Base-by-base conservation (phyloP, 2,888 invertebrate genomes). In the Himalopsyche japonica region DNA sequence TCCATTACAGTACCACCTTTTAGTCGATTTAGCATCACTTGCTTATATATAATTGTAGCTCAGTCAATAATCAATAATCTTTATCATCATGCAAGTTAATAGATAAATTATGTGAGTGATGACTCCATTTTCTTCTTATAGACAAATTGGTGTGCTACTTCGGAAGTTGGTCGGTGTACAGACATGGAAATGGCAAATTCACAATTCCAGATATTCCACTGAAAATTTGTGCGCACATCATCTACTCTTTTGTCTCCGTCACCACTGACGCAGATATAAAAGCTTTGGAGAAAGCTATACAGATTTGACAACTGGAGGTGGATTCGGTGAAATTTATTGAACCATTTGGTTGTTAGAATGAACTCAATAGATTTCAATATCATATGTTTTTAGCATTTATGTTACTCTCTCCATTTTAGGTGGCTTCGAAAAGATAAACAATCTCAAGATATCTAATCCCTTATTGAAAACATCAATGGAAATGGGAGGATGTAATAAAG, bases 201-300 rank as follows among this genome's bases (percentile, higher is more conserved):
- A 89, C 90, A 0, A 89, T 92, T 1, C 88, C 89, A 76, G 84
- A 91, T 84, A 91, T 93, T 83, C 90, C 92, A 80, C 90, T 93
- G 0, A 88, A 79, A 20, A 88, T 86, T 7, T 86, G 85, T 32
- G 96, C 96, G 0, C 96, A 97, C 88, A 83, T 95, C 76, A 93
- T 96, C 15, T 97, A 96, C 88, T 90, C 95, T 0, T 97, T 97
- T 88, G 93, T 94, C 34, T 96, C 96, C 0, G 91, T 96, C 12
- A 89, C 92, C 49, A 84, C 88, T 0, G 90, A 92, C 76, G 94
- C 94, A 0, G 90, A 89, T 0, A 88, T 95, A 0, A 89, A 90
- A 3, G 89, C 94, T 0, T 89, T 95, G 8, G 93, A 91, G 88
- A n/a, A n/a, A n/a, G n/a, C n/a, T n/a, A n/a, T n/a, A 90, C 94